A percentile compares a stretch with the other conserved stretches of the same genome.
These are phyloP conservation scores for Cerceris rybyensis DNA, from an alignment of 2,888 invertebrate genomes.

Conservation along the genomic window DNA sequence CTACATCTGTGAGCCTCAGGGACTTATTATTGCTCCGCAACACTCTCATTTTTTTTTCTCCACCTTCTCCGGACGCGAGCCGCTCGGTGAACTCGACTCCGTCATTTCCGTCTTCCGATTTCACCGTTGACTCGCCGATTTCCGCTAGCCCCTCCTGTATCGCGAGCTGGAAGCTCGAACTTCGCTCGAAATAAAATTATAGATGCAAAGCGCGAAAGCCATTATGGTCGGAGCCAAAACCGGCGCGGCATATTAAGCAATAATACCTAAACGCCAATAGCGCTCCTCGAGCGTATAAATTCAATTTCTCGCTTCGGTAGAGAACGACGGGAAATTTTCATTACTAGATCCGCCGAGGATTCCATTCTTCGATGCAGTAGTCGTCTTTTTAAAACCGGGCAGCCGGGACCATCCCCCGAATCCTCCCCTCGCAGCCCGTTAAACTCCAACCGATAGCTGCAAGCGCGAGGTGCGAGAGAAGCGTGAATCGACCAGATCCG, in stretches of 20 bases:
- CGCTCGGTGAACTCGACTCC: too few species aligned
- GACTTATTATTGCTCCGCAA: too few species aligned
- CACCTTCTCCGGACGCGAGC: too few species aligned
- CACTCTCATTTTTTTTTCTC: too few species aligned
- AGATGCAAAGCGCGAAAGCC: background rate
- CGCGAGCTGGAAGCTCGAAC: background rate
- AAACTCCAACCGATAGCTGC: background rate
- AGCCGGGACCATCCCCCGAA: background rate
- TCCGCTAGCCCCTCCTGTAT: too few species aligned
- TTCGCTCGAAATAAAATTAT: background rate
- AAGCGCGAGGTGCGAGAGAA: constrained; percentile 10
- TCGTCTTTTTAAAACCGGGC: constrained; percentile 7
- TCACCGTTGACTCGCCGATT: too few species aligned
- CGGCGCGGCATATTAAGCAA: constrained; percentile 20
- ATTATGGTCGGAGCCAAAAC: background rate
- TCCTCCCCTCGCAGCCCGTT: background rate
- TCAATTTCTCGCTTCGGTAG: constrained; percentile 48
- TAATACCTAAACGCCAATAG: constrained; percentile 49
- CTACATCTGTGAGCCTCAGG: too few species aligned
- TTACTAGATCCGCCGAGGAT: constrained; percentile 57
- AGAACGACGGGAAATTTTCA: constrained; percentile 54
- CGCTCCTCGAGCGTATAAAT: constrained; percentile 42
- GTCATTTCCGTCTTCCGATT: too few species aligned
- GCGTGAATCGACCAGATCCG: constrained; percentile 3
- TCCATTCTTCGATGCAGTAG: constrained; percentile 52